Evolutionary conservation across 2,797 vertebrate species (phyloP), one percentile per base, ranked within the genome.

Genomic region (Hypotaenidia philippensis): DNA sequence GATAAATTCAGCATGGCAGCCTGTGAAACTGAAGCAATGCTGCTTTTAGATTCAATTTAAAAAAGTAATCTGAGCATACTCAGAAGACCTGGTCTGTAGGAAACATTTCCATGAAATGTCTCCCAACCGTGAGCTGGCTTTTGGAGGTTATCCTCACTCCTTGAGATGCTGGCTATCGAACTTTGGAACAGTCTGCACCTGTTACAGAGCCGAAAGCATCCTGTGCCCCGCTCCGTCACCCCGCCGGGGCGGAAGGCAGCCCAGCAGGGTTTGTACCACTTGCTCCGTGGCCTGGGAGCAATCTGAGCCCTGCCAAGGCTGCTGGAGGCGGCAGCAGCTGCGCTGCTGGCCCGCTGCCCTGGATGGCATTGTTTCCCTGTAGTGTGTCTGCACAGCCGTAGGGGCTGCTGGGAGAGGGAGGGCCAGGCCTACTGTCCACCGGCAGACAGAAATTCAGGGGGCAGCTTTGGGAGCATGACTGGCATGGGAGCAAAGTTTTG

Each of bases 351-450:
- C 23, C 5, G 2, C 34, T 0, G 10, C 6, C 10, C 6, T 32
- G 4, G 49, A 16, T 13, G 1, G 71, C 49, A 1, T 11, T 15
- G 56, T 6, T 63, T 61, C 71, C 47, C 13, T 8, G 0, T 34
- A 0, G 1, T 8, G 16, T 4, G 20, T 6, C 59, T 14, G 0
- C 3, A 16, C 0, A 2, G 6, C 52, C 9, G 4, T 25, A 64
- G 41, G 44, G 70, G 59, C 77, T 40, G 66, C 81, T 1, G 19
- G 68, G 70, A 92, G 36, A 69, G 47, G 60, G 45, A 78, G 47
- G 55, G 83, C 72, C 66, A 2, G 63, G n/a, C 65, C 64, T 0
- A 4, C 40, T 38, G 23, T 18, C 66, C 0, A 4, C 44, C 0
- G 1, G 8, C 3, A 0, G 71, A 3, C 52, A 11, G 61, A 2